phyloP scores from a whole-genome alignment of 2,797 vertebrate species.

The Coregonus suidteri region DNA sequence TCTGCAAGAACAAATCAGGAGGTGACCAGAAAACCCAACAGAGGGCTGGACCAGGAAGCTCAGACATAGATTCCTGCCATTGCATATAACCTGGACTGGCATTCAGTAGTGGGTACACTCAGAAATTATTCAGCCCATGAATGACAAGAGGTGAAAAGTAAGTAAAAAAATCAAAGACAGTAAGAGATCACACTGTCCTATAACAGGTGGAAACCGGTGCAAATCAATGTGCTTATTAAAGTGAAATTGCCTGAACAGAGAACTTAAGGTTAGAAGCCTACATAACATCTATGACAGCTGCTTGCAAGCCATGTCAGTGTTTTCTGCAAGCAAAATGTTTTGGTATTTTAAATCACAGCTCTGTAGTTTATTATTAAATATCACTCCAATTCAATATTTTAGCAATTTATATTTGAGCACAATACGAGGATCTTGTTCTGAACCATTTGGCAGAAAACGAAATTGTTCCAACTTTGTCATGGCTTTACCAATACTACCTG shows the following conservation, averaged over 20 bases:
- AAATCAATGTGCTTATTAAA: constrained; percentile 43
- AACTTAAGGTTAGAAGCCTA: constrained; percentile 26
- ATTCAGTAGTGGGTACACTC: constrained; percentile 20
- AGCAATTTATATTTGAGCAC: constrained; percentile 47
- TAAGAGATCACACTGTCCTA: constrained; percentile 32
- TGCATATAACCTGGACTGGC: constrained; percentile 33
- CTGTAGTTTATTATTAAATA: constrained; percentile 30
- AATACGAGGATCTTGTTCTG: constrained; percentile 33
- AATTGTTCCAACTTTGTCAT: constrained; percentile 69
- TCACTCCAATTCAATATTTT: constrained; percentile 38
- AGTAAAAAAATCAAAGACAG: constrained; percentile 22
- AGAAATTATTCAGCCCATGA: constrained; percentile 42
- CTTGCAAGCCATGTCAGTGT: constrained; percentile 35
- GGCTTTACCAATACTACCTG: constrained; percentile 80
- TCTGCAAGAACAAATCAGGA: constrained; percentile 4
- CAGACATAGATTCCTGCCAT: constrained; percentile 26
- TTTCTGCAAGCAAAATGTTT: constrained; percentile 43
- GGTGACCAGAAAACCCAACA: constrained; percentile 44
- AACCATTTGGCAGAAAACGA: constrained; percentile 56
- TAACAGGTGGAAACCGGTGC: constrained; percentile 18
- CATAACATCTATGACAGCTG: constrained; percentile 42
- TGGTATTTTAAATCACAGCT: constrained; percentile 54
- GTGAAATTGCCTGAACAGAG: constrained; percentile 11
- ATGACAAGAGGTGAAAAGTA: constrained; percentile 23
- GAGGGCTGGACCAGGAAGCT: constrained; percentile 45